Base-by-base conservation (phyloP, 2,113 vertebrate genomes). In the Gorsachius goisagi region DNA sequence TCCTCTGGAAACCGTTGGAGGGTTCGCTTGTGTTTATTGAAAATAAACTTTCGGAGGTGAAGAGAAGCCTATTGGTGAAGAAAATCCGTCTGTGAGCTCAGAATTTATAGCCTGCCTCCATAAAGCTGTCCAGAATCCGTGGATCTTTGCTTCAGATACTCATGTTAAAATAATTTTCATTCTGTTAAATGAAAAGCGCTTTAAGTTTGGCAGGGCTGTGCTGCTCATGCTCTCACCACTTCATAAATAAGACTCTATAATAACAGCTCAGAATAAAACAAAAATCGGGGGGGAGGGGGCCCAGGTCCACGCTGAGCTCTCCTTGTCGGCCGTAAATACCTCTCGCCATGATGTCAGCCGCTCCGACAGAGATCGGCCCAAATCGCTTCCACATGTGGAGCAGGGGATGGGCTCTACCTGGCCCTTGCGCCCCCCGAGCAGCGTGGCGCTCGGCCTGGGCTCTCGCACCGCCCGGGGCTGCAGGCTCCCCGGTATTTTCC, bases 171-270 rank as follows among this genome's bases (percentile, higher is more conserved):
- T 95, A 80, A 95, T 96, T 93, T 95, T 97, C 90, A 45, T 96
- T 91, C 94, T 96, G 92, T 82, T 88, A 88, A 95, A 93, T 95
- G 95, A 97, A 82, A 94, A 96, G 94, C 73, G 91, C 93, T 95
- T 91, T 88, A 93, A 93, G 88, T 95, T 95, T 97, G 97, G 95
- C 95, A 95, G 90, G 35, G 64, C 80, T 93, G 71, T 33, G 88
- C 91, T 94, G 95, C 91, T 97, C 67, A 92, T 96, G 95, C 96
- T 96, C 94, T 97, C 97, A 96, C 90, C 95, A 96, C 96, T 96
- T 92, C 96, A 96, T 97, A 96, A 97, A 97, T 97, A 94, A 96
- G 84, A 71, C 77, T 91, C 92, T 67, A 87, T 85, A 95, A 95
- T 89, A 96, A 93, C 93, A 94, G 83, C 89, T 87, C 77, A 33